Percentiles rank a stretch among this genome's conserved stretches.
phyloP scores from a whole-genome alignment of 30 jellyfish, hydroid and myxozoan species.

The Pseudorhiza aurosa region DNA sequence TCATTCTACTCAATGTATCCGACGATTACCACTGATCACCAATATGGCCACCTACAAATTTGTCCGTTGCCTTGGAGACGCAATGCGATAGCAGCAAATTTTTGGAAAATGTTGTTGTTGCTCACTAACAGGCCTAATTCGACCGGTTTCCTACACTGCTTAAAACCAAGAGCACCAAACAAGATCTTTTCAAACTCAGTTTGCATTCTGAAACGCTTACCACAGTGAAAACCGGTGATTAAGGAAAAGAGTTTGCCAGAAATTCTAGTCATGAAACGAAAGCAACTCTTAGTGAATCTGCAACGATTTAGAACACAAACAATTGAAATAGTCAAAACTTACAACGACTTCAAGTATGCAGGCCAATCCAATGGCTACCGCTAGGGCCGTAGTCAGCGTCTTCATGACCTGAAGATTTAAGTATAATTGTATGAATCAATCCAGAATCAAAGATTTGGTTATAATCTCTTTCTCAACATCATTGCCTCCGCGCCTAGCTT shows the following conservation, averaged over 20 bases:
- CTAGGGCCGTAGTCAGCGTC: conserved; percentile 79
- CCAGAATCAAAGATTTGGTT: neutral
- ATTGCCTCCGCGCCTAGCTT: conserved; percentile 15
- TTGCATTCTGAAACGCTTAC: too few species aligned
- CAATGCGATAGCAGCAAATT: neutral
- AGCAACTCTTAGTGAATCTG: conserved; percentile 29
- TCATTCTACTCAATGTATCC: conserved; percentile 55
- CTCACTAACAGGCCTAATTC: too few species aligned
- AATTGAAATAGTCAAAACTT: conserved; percentile 25
- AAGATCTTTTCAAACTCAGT: too few species aligned
- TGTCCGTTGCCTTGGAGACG: conserved; percentile 66
- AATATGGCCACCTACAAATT: conserved; percentile 57
- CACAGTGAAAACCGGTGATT: too few species aligned
- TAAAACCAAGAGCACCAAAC: too few species aligned
- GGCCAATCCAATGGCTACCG: conserved; percentile 89
- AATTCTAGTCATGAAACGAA: too few species aligned
- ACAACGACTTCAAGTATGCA: conserved; percentile 72
- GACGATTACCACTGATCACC: conserved; percentile 67
- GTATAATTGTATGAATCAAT: neutral
- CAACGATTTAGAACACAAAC: conserved; percentile 20
- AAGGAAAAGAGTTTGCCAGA: too few species aligned
- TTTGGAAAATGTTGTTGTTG: conserved; percentile 19
- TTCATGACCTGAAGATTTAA: conserved; percentile 81
- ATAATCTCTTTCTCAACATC: conserved; percentile 9
- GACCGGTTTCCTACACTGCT: too few species aligned